Evolutionary conservation across 64 coral and sea anemone genomes (phyloP).

Genomic region (Trachythela sp.): DNA sequence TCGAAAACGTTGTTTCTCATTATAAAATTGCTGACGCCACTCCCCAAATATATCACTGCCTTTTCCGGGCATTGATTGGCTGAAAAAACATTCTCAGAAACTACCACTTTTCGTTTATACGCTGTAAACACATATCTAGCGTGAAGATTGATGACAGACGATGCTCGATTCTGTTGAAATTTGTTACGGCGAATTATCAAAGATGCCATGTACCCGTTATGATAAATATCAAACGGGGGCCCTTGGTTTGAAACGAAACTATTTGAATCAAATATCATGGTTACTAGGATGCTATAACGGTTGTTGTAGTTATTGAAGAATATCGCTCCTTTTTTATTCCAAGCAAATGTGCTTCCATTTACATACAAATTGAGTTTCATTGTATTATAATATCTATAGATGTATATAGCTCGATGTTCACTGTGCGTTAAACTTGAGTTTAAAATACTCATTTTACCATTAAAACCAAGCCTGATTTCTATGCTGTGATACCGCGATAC

Average conservation of each 20-base stretch:
- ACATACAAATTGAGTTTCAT: slow-evolving; percentile 1
- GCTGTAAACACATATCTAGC: neutral
- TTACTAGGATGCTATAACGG: neutral
- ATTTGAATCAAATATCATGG: slow-evolving; percentile 18
- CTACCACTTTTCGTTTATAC: neutral
- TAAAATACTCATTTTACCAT: slow-evolving; percentile 12
- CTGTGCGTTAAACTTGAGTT: slow-evolving; percentile 47
- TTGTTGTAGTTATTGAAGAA: neutral
- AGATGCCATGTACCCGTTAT: neutral
- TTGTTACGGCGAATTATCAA: too few species aligned
- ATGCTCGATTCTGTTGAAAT: too few species aligned
- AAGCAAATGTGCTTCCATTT: slow-evolving; percentile 1
- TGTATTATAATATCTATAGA: neutral
- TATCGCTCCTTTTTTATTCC: slow-evolving; percentile 27
- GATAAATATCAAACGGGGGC: slow-evolving; percentile 30
- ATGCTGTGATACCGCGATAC: slow-evolving; percentile 23
- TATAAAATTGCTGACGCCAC: neutral
- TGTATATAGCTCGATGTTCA: slow-evolving; percentile 10
- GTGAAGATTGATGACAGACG: too few species aligned
- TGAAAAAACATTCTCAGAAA: slow-evolving; percentile 40
- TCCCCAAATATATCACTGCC: slow-evolving; percentile 26
- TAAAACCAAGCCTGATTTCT: neutral
- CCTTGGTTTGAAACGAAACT: slow-evolving; percentile 42
- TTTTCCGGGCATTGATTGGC: slow-evolving; percentile 42
- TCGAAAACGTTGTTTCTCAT: slow-evolving; percentile 42